Percentiles rank a stretch among this genome's conserved stretches.
These are phyloP conservation scores for Holocentrus rufus DNA, from an alignment of 2,797 vertebrate genomes.

Conservation along the genomic window DNA sequence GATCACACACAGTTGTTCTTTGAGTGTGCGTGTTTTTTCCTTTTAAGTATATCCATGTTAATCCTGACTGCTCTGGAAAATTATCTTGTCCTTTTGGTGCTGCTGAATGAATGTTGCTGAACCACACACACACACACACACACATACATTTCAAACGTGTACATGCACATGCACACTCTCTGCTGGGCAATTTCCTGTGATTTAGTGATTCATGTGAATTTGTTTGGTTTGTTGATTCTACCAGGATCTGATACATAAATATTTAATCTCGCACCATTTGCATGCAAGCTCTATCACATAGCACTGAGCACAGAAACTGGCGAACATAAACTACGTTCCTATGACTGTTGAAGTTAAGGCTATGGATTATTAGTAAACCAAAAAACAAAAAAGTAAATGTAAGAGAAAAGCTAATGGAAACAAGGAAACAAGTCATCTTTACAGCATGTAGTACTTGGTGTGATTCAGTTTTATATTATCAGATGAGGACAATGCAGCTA, in stretches of 20 bases:
- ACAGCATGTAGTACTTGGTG: background rate
- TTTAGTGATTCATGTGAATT: background rate
- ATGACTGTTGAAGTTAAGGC: conserved; percentile 16
- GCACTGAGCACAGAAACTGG: background rate
- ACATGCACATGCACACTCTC: background rate
- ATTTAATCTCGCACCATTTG: background rate
- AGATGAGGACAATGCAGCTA: conserved; percentile 23
- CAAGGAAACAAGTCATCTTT: conserved; percentile 7
- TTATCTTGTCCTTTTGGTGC: too few species aligned
- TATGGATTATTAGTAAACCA: background rate
- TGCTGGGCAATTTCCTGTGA: background rate
- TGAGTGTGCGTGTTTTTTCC: background rate
- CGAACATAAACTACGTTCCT: background rate
- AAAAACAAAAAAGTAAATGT: too few species aligned
- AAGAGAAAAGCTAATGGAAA: background rate
- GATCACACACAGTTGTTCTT: conserved; percentile 1
- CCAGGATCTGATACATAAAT: background rate
- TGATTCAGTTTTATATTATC: conserved; percentile 1
- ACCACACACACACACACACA: too few species aligned
- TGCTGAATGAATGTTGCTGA: too few species aligned
- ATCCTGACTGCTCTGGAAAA: conserved; percentile 3
- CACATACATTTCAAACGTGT: background rate
- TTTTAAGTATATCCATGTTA: background rate
- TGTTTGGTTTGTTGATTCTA: conserved; percentile 9
- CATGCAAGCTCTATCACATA: too few species aligned